phyloP scores from a whole-genome alignment of 2,113 vertebrate genomes.

The Tinamus guttatus region DNA sequence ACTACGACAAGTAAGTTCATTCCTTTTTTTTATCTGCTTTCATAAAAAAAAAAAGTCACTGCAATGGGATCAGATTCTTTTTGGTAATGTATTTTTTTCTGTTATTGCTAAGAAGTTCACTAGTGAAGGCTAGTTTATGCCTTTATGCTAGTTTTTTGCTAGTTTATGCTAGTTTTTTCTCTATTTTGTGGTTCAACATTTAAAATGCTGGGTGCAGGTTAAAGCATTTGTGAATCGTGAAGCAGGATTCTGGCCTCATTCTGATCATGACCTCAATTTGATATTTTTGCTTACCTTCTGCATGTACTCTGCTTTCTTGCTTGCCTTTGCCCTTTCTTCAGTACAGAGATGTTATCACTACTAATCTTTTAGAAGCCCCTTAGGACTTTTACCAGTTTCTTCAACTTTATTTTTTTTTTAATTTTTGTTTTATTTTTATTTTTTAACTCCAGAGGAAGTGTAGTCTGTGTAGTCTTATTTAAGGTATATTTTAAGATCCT shows the following conservation, averaged over 20 bases:
- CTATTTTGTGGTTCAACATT: neutral
- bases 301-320: neutral
- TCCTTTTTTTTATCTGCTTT: neutral
- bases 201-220: neutral
- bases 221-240: conserved; percentile 18
- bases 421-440: too few species aligned
- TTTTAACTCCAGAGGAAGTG: neutral
- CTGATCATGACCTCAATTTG: conserved; percentile 32
- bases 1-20: accelerated
- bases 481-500: conserved; percentile 30
- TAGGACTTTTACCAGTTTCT: neutral
- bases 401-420: neutral
- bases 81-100: neutral
- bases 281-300: conserved; percentile 32
- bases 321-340: conserved; percentile 29
- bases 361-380: conserved; percentile 15
- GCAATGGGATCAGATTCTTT: neutral
- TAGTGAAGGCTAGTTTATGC: neutral
- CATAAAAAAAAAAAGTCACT: neutral
- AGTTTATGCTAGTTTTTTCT: neutral
- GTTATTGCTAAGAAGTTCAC: neutral
- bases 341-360: neutral
- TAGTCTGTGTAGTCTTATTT: conserved; percentile 32
- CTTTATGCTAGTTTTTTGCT: too few species aligned
- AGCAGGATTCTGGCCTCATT: conserved; percentile 54